These are phyloP conservation scores for Hemicordylus capensis DNA, from an alignment of 2,113 vertebrate species.

Conservation along the genomic window DNA sequence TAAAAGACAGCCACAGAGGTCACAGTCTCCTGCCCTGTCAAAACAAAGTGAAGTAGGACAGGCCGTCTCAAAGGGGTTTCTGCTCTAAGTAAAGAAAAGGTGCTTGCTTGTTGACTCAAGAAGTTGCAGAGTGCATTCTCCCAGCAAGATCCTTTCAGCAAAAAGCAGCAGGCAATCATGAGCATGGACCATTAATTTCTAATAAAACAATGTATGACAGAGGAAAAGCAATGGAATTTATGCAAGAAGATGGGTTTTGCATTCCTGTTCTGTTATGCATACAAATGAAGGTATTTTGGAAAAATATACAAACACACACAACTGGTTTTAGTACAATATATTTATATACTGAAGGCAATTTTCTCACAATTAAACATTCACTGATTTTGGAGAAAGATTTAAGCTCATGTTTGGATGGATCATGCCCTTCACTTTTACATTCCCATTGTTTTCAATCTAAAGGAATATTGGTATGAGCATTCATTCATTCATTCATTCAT, in stretches of 20 bases:
- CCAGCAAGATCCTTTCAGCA: slow-evolving; percentile 37
- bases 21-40: slow-evolving; percentile 42
- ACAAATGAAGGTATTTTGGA: neutral
- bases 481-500: too few relatives aligned
- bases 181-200: slow-evolving; percentile 21
- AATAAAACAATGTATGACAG: neutral
- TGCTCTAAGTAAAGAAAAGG: slow-evolving; percentile 44
- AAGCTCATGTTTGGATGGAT: neutral
- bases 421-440: neutral
- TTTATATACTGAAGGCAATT: neutral
- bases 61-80: slow-evolving; percentile 25
- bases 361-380: neutral
- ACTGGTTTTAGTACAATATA: neutral
- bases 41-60: slow-evolving; percentile 53
- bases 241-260: neutral
- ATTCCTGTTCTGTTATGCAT: neutral
- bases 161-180: slow-evolving; percentile 39
- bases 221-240: neutral
- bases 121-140: slow-evolving; percentile 26
- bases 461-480: neutral
- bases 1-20: slow-evolving; percentile 18
- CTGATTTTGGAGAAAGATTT: neutral
- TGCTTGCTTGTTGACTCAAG: slow-evolving; percentile 34
- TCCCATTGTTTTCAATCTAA: neutral
- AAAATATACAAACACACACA: neutral